Percentiles rank a stretch among this genome's conserved stretches.
These are phyloP conservation scores for Thamnophis sirtalis DNA, from an alignment of 2,113 vertebrate species.

Conservation along the genomic window DNA sequence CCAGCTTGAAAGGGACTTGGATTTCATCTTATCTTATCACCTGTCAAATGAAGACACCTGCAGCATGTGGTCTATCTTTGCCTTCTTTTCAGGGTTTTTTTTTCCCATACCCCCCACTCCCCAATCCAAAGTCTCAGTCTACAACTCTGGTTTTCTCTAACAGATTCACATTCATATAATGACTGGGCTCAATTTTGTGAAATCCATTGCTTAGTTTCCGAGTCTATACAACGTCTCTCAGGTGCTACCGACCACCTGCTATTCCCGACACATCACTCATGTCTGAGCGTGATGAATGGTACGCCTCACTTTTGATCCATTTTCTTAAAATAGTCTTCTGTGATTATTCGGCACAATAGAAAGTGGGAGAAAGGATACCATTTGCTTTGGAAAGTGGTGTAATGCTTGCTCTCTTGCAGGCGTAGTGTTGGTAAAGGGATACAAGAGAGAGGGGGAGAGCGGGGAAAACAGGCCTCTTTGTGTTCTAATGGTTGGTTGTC, in stretches of 20 bases:
- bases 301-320: background rate
- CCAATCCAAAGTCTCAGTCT: background rate
- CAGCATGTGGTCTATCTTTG: background rate
- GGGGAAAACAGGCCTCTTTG: background rate
- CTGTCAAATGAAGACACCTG: background rate
- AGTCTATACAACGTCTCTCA: background rate
- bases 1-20: background rate
- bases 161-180: background rate
- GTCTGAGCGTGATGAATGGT: background rate
- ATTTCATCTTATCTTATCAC: background rate
- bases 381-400: constrained; percentile 1
- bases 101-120: no score
- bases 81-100: background rate
- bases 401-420: constrained; percentile 17
- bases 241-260: background rate
- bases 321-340: background rate
- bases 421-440: constrained; percentile 44
- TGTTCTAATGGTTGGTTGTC: constrained; percentile 1
- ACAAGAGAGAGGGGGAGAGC: background rate
- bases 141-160: background rate
- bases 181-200: background rate
- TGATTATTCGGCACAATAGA: background rate
- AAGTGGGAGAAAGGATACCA: background rate
- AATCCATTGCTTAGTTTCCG: background rate
- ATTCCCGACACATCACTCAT: background rate